Conservation (phyloP, 2,113 vertebrate species). For the Thomomys bottae region DNA sequence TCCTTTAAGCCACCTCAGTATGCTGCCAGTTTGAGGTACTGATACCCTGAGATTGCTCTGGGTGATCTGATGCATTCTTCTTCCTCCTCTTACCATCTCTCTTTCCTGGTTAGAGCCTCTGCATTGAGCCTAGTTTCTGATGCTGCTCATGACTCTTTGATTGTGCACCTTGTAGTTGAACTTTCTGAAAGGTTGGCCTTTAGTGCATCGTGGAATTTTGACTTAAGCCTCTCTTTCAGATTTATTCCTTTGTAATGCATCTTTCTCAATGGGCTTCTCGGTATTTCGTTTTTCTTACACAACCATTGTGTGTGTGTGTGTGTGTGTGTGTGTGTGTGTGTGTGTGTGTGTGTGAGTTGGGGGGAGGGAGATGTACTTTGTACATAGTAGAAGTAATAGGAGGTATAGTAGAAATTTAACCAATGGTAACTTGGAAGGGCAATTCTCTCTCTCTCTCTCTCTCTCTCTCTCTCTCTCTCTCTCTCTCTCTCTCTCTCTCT, state of each 20-base stretch:
- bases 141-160: background rate
- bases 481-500: too few species aligned
- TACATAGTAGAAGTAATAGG: background rate
- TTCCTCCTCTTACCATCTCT: background rate
- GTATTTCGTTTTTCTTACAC: background rate
- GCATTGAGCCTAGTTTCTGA: background rate
- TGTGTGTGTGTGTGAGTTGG: background rate
- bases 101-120: background rate
- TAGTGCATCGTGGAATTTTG: background rate
- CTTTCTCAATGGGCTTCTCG: background rate
- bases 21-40: background rate
- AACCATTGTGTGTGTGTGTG: background rate
- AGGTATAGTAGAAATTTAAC: background rate
- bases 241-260: background rate
- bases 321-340: background rate
- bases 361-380: background rate
- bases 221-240: background rate
- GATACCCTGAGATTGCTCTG: background rate
- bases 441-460: too few species aligned
- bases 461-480: too few species aligned
- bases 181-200: background rate
- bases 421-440: background rate
- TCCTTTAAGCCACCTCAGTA: background rate
- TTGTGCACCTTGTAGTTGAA: background rate
- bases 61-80: background rate